Conservation (phyloP, 2,888 invertebrate genomes). For the Caprella mutica region DNA sequence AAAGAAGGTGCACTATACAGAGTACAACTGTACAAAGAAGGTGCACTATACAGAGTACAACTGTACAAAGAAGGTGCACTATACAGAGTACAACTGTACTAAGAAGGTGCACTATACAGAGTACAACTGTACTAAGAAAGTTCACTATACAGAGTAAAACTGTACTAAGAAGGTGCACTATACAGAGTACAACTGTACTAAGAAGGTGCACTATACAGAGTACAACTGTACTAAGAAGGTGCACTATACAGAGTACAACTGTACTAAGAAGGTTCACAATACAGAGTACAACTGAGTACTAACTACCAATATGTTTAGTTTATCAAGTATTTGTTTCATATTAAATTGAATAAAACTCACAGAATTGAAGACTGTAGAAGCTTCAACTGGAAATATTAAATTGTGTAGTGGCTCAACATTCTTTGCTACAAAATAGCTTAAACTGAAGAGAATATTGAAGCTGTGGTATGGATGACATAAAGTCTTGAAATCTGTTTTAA, state of each 20-base stretch:
- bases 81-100: no score
- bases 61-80: no score
- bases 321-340: no score
- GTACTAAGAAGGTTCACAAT: neutral
- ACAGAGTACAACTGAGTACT: neutral
- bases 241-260: neutral
- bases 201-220: neutral
- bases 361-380: neutral
- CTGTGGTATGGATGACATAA: slow-evolving; percentile 6
- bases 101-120: no score
- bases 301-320: no score
- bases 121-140: no score
- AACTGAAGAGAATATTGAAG: slow-evolving; percentile 11
- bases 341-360: neutral
- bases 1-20: no score
- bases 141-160: no score
- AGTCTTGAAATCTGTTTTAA: neutral
- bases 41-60: no score
- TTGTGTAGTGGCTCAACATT: neutral
- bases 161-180: no score
- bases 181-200: no score
- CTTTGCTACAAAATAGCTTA: slow-evolving; percentile 8
- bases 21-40: no score
- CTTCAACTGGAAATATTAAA: neutral
- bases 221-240: neutral